Evolutionary conservation across 2,797 vertebrate genomes (phyloP).

Genomic region (Alectoris magna): DNA sequence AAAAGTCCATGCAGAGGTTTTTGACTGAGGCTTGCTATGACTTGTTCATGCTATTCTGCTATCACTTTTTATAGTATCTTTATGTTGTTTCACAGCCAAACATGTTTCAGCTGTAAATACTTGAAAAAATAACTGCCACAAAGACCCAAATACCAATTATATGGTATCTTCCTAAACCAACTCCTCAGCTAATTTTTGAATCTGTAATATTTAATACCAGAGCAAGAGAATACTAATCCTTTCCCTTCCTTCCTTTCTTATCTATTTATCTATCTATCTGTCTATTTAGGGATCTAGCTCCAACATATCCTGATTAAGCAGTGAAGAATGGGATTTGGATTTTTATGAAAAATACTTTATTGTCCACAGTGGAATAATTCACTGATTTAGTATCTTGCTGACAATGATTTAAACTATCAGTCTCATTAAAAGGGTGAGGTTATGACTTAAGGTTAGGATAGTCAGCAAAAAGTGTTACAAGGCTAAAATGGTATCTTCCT

Average conservation of each 20-base stretch:
- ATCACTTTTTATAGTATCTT: not conserved
- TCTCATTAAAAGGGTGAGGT: not conserved
- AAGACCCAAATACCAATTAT: slow-evolving; percentile 18
- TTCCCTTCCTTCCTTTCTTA: not conserved
- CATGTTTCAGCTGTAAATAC: slow-evolving; percentile 30
- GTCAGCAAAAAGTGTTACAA: not conserved
- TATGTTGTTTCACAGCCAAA: not conserved
- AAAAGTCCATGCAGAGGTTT: not conserved
- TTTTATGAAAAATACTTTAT: not conserved
- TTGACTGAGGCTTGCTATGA: not conserved
- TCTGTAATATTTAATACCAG: not conserved
- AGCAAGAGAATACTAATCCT: not conserved
- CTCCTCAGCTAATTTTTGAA: slow-evolving; percentile 1
- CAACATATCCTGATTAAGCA: not conserved
- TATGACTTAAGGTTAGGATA: slow-evolving; percentile 33
- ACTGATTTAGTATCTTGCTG: not conserved
- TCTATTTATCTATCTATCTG: not conserved
- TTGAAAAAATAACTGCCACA: slow-evolving; percentile 54
- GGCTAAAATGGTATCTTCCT: not conserved
- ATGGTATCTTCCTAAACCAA: slow-evolving; percentile 29
- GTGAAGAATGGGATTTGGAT: not conserved
- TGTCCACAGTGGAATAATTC: not conserved
- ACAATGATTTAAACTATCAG: slow-evolving; percentile 12
- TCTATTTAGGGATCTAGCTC: not conserved
- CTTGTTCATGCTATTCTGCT: not conserved